A percentile compares a stretch with the other conserved stretches of the same genome.
phyloP scores from a whole-genome alignment of 2,888 invertebrate species.

The Heliconius sara region DNA sequence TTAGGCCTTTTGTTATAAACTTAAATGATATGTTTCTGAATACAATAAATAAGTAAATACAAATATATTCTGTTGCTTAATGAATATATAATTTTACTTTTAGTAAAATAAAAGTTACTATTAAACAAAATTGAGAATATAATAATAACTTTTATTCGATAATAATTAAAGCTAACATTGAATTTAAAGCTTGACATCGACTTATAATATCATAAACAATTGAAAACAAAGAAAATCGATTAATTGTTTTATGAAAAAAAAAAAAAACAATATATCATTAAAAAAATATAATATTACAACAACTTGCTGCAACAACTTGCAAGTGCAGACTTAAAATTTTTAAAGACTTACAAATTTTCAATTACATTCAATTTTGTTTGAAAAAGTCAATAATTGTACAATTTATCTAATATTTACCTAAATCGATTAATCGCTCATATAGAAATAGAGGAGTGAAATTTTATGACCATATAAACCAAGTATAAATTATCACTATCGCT shows the following conservation, averaged over 20 bases:
- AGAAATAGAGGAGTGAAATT: neutral
- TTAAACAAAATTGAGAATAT: slow-evolving; percentile 36
- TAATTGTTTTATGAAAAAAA: neutral
- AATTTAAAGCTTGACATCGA: slow-evolving; percentile 83
- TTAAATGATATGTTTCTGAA: slow-evolving; percentile 31
- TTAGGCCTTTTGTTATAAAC: neutral
- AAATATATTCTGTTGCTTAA: slow-evolving; percentile 14
- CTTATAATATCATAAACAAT: slow-evolving; percentile 57
- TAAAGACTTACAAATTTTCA: neutral
- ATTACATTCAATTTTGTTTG: slow-evolving; percentile 22
- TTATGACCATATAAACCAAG: neutral
- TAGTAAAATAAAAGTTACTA: slow-evolving; percentile 41
- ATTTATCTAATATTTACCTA: neutral
- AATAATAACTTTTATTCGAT: slow-evolving; percentile 64
- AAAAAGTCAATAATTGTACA: slow-evolving; percentile 13
- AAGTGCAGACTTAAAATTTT: neutral
- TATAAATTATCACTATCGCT: slow-evolving; percentile 24
- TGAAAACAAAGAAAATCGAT: slow-evolving; percentile 35
- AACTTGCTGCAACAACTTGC: too few species aligned
- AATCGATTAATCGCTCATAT: neutral
- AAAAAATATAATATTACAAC: neutral
- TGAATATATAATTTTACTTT: slow-evolving; percentile 32
- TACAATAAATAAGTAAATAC: slow-evolving; percentile 21
- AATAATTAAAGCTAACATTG: slow-evolving; percentile 83
- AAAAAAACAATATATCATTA: neutral